A percentile compares a stretch with the other conserved stretches of the same genome.
phyloP scores from a whole-genome alignment of 2,888 invertebrate genomes.

The Agrotis segetum region DNA sequence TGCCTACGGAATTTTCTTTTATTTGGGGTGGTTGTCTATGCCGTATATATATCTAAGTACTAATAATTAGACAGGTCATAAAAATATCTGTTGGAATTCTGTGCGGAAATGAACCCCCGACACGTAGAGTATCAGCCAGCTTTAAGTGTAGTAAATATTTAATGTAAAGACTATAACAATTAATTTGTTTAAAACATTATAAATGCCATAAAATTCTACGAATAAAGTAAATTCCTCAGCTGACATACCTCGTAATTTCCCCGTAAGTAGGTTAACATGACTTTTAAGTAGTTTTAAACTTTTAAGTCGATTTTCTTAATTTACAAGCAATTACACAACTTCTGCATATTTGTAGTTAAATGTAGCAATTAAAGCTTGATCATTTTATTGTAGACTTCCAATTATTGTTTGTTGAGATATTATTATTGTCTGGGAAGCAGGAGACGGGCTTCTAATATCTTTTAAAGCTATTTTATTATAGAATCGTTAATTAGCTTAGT shows the following conservation, averaged over 20 bases:
- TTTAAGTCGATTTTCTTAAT: conserved; percentile 40
- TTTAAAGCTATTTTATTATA: neutral
- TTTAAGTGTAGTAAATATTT: neutral
- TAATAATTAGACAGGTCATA: too few species aligned
- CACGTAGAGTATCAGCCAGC: too few species aligned
- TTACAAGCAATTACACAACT: conserved; percentile 47
- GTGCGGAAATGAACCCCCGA: too few species aligned
- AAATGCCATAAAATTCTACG: conserved; percentile 44
- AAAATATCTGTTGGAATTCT: too few species aligned
- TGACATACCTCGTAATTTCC: conserved; percentile 21
- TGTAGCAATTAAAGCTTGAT: conserved; percentile 51
- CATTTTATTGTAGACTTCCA: conserved; percentile 50
- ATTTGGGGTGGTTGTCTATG: too few species aligned
- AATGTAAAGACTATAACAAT: conserved; percentile 27
- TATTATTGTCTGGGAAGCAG: neutral
- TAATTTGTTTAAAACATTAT: conserved; percentile 38
- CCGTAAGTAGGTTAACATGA: conserved; percentile 29
- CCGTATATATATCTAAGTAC: too few species aligned
- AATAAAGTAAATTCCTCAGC: conserved; percentile 29
- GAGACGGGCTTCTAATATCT: neutral
- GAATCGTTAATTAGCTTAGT: too few species aligned
- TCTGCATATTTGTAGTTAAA: conserved; percentile 27
- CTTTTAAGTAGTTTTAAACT: too few species aligned
- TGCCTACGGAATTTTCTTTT: too few species aligned
- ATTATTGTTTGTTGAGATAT: conserved; percentile 32